Base-by-base conservation (phyloP, 2,888 invertebrate genomes). In the Sicus ferrugineus region DNA sequence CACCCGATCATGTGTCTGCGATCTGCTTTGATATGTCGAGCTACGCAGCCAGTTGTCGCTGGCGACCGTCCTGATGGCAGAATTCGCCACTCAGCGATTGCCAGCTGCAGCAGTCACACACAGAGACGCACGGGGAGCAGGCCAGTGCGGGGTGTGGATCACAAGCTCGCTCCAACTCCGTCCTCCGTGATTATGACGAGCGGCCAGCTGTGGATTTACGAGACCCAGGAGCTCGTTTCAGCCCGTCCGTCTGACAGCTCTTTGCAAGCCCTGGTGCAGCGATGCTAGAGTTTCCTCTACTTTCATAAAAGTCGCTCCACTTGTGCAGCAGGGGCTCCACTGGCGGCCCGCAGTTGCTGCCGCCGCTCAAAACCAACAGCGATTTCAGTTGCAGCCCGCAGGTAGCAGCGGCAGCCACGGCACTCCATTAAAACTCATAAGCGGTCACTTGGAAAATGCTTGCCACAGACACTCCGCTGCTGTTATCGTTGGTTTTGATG, bases 241-340 rank as follows among this genome's bases (percentile, higher is more conserved):
- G 31, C 30, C 26, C 59, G 21, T 31, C 19, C 30, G 9, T 4
- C 30, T 19, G 9, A n/a, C 21, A 31, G 19, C 14, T 5, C 30
- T 11, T 19, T n/a, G 30, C 31, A n/a, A n/a, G 9, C 30, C 7
- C 31, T 16, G 30, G 30, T 19, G 14, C n/a, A n/a, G 16, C n/a
- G 14, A 23, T 14, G 7, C 14, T 58, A n/a, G 4, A 30, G n/a
- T 56, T 56, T 23, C n/a, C 3, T 56, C 30, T 16, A n/a, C 56
- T 26, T n/a, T 56, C 30, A 56, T 30, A 56, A 38, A 58, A n/a
- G 59, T 34, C 34, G 59, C 59, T 59, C 59, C 59, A 59, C 59
- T 59, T 59, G 19, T 21, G 34, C 34, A 59, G 34, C 59, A 59
- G 59, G 34, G 30, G 21, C 59, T 34, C 34, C 19, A 59, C 26